phyloP scores from a whole-genome alignment of 1,140 invertebrate species.

The Harlomillsia oculata region DNA sequence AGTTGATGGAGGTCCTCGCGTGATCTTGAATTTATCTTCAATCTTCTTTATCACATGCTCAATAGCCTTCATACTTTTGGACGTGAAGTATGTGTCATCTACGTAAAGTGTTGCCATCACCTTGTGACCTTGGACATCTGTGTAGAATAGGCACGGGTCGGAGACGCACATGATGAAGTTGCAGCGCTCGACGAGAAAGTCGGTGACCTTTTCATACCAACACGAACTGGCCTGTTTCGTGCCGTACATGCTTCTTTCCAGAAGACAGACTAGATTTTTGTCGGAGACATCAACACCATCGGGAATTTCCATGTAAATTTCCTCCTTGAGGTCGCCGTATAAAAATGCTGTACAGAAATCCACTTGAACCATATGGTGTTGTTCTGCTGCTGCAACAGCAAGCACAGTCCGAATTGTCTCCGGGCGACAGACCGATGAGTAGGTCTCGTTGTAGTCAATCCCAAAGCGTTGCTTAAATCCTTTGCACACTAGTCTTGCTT shows the following conservation, averaged over 20 bases:
- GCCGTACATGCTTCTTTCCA: constrained; percentile 37
- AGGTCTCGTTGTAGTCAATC: constrained; percentile 9
- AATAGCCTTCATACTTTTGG: not conserved
- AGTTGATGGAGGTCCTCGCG: not conserved
- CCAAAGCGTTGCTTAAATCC: not conserved
- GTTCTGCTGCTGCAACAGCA: not conserved
- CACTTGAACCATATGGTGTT: not conserved
- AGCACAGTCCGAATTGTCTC: constrained; percentile 5
- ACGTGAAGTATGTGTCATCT: not conserved
- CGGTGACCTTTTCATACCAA: constrained; percentile 30
- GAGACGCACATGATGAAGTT: too few relatives aligned
- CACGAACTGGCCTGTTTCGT: constrained; percentile 30
- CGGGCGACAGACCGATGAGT: not conserved
- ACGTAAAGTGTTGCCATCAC: not conserved
- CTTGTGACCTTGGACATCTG: constrained; percentile 27
- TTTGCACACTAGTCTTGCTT: constrained; percentile 2
- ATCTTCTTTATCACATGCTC: not conserved
- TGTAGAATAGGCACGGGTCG: too few relatives aligned
- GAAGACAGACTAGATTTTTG: constrained; percentile 36
- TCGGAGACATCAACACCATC: not conserved
- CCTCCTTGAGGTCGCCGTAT: constrained; percentile 37
- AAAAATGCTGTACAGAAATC: constrained; percentile 43
- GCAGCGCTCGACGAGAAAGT: not conserved
- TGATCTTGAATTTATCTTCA: not conserved
- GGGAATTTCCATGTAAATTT: not conserved